Base-by-base conservation (phyloP, 2,797 vertebrate genomes). In the Euthynnus affinis region DNA sequence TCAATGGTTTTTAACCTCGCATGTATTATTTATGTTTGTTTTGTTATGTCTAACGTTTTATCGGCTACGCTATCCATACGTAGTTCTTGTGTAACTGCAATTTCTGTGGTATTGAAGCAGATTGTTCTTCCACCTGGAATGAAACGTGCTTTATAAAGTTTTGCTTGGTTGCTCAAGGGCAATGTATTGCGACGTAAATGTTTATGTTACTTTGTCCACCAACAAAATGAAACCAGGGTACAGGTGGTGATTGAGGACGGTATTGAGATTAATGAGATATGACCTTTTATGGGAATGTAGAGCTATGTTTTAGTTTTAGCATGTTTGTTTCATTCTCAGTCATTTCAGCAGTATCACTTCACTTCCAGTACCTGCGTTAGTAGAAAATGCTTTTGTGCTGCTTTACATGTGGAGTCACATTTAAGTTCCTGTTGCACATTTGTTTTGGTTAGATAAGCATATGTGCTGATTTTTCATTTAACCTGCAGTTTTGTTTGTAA, bases 301-400 rank as follows among this genome's bases (percentile, higher is more conserved):
- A 46, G 5, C 3, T 17, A 0, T 2, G n/a, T 6, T 58, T 59
- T 48, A 9, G 18, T 40, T 67, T 27, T 29, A 9, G 22, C 22
- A 29, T 32, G 27, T 52, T 40, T 23, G 44, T 83, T 79, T 81
- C 59, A 29, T 32, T 75, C 40, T 74, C n/a, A 53, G 56, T 76
- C 27, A 55, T 53, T 51, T 42, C 1, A 9, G 2, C 53, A 48
- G 63, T 51, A 27, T 48, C 44, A 17, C 3, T 18, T 72, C 74
- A 48, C n/a, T 82, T 81, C 42, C 27, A 49, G n/a, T 18, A 22
- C 7, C 27, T 58, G 9, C 9, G 56, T 2, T 13, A 22, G 23
- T 15, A 22, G 0, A 44, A 44, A 32, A 48, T 12, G 6, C 4
- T 48, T 18, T 15, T 14, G 4, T 29, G 13, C 2, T 4, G 42